Conservation (phyloP, 2,113 vertebrate species). For the Microtus oregoni region DNA sequence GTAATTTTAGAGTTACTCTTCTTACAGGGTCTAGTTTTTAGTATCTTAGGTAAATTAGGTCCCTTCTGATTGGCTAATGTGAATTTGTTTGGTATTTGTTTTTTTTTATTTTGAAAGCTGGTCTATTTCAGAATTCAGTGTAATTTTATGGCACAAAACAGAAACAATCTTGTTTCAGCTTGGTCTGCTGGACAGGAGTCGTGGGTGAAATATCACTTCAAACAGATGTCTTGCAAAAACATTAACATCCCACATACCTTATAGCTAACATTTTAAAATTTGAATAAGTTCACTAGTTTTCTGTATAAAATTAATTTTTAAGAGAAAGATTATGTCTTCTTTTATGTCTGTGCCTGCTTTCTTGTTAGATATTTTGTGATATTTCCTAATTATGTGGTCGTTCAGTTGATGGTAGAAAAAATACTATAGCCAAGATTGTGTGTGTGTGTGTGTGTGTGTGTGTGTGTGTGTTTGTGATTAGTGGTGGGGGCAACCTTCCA, state of each 20-base stretch:
- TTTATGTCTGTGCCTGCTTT: background rate
- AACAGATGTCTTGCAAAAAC: background rate
- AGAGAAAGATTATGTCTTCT: background rate
- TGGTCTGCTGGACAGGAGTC: background rate
- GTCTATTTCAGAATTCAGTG: background rate
- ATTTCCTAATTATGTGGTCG: background rate
- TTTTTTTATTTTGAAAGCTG: background rate
- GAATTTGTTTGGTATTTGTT: background rate
- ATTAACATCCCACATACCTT: background rate
- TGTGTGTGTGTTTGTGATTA: too few species aligned
- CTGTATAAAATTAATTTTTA: constrained; percentile 12
- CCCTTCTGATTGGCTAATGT: background rate
- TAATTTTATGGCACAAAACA: background rate
- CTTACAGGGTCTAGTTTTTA: background rate
- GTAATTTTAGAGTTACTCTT: background rate
- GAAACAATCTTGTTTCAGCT: background rate
- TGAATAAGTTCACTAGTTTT: background rate
- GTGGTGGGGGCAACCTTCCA: background rate
- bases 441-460: background rate
- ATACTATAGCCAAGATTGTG: background rate
- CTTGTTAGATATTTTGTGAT: background rate
- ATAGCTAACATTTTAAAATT: background rate
- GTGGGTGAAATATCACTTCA: background rate
- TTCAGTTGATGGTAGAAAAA: background rate
- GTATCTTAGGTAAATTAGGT: background rate